phyloP scores from a whole-genome alignment of 92 coral and sea anemone species.

The Porites divaricata region DNA sequence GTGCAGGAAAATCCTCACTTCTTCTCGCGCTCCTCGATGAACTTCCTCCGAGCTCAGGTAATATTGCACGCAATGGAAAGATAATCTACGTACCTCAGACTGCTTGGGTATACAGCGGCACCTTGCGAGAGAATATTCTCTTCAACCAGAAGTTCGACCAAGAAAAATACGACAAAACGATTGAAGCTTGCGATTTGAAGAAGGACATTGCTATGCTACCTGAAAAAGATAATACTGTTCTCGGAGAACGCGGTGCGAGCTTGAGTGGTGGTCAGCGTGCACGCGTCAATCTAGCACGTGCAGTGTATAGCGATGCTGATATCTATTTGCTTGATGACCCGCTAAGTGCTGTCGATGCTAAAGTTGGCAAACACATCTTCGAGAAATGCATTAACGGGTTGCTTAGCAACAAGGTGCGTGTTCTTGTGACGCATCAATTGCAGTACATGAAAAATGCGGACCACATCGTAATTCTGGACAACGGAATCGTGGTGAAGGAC shows the following conservation, averaged over 20 bases:
- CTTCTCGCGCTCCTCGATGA: constrained; percentile 81
- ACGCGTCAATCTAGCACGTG: constrained; percentile 93
- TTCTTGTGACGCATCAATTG: constrained; percentile 89
- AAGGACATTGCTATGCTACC: constrained; percentile 77
- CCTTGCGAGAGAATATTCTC: constrained; percentile 80
- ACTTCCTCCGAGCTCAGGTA: constrained; percentile 75
- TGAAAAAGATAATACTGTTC: constrained; percentile 77
- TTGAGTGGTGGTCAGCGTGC: constrained; percentile 95
- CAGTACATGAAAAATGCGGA: constrained; percentile 89
- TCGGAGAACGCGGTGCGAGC: constrained; percentile 89
- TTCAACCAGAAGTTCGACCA: constrained; percentile 83
- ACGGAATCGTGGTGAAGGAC: constrained; percentile 73
- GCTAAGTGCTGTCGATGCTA: constrained; percentile 90
- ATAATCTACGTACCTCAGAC: constrained; percentile 88
- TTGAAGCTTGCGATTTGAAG: constrained; percentile 85
- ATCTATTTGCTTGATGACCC: constrained; percentile 89
- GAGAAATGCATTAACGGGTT: constrained; percentile 86
- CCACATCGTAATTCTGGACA: constrained; percentile 80
- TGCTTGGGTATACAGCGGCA: constrained; percentile 89
- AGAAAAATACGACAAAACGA: constrained; percentile 70
- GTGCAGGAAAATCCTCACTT: constrained; percentile 86
- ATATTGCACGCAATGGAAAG: constrained; percentile 55
- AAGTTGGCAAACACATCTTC: constrained; percentile 91
- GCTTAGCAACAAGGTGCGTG: constrained; percentile 77
- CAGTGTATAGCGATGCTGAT: constrained; percentile 90